Base-by-base conservation (phyloP, 2,888 invertebrate species). In the Agonopterix subpropinquella region DNA sequence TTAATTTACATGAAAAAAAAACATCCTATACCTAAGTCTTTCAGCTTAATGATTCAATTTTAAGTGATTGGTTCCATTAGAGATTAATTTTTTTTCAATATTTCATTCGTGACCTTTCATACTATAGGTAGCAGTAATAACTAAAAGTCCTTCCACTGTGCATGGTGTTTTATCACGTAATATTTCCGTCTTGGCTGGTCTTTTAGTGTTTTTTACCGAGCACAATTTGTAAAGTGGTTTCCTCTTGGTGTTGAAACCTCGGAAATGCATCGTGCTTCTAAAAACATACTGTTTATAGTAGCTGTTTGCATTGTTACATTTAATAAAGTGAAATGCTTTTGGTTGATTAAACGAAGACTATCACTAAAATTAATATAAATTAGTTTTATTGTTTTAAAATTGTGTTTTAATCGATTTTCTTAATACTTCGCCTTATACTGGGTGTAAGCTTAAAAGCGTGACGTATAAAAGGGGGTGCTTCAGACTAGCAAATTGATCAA, bases 191-290 rank as follows among this genome's bases (percentile, higher is more conserved):
- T 41, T 13, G 39, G 8, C 10, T 41, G 15, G 47, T 44, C 47
- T 41, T 28, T 46, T 47, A 46, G 13, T 36, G 11, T 44, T 47
- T 47, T 47, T 50, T 50, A 44, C 44, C 15, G 41, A 43, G 39
- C 47, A 44, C 50, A 47, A 50, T 50, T 46, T 50, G 50, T 50
- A 50, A 50, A 49, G 49, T 49, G 49, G 49, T 46, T 46, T 15
- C 11, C 18, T 43, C 36, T 45, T 42, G 36, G 45, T 15, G 41
- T 41, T 11, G 45, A 45, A 49, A 49, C 49, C 45, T 36, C 47
- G 44, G 44, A 41, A 49, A 47, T 50, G 50, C 50, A 50, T 44
- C 35, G 44, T 37, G 35, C 15, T 44, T 44, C 39, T 39, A 35
- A 28, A 43, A 43, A 28, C 11, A n/a, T 7, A 39, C 39, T 39